These are phyloP conservation scores for Propsilocerus akamusi DNA, from an alignment of 1,140 invertebrate species.

Conservation along the genomic window DNA sequence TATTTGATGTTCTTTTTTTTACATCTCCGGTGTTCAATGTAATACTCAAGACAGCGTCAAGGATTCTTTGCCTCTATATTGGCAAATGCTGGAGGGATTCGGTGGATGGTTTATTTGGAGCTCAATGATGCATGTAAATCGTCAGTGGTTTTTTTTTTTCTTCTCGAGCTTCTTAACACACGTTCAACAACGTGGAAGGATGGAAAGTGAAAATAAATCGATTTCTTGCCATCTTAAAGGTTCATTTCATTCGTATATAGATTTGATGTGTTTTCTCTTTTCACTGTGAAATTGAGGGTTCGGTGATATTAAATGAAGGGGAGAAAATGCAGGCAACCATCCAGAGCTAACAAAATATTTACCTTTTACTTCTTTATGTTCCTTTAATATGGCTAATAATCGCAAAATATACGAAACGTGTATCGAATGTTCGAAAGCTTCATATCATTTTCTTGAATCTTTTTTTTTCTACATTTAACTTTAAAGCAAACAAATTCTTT, in stretches of 20 bases:
- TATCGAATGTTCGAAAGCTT: not conserved
- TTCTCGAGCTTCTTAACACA: not conserved
- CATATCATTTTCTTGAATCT: not conserved
- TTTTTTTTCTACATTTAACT: not conserved
- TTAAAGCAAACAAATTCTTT: not conserved
- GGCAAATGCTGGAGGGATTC: too few species aligned
- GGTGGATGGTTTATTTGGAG: not conserved
- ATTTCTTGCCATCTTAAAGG: not conserved
- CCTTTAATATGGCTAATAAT: not conserved
- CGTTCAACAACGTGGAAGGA: not conserved
- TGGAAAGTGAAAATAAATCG: constrained; percentile 1
- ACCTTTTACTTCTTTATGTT: not conserved
- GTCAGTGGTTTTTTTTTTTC: not conserved
- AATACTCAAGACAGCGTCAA: too few species aligned
- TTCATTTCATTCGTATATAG: not conserved
- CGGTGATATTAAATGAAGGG: too few species aligned
- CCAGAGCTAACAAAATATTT: constrained; percentile 2
- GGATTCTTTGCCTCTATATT: too few species aligned
- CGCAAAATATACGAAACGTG: not conserved
- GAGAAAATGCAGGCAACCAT: too few species aligned
- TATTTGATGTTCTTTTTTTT: not conserved
- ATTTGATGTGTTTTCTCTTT: not conserved
- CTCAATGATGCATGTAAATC: constrained; percentile 1
- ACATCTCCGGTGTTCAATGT: too few species aligned
- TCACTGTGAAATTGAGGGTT: too few species aligned